Conservation (phyloP, 2,888 invertebrate species). For the Venusia cambrica region DNA sequence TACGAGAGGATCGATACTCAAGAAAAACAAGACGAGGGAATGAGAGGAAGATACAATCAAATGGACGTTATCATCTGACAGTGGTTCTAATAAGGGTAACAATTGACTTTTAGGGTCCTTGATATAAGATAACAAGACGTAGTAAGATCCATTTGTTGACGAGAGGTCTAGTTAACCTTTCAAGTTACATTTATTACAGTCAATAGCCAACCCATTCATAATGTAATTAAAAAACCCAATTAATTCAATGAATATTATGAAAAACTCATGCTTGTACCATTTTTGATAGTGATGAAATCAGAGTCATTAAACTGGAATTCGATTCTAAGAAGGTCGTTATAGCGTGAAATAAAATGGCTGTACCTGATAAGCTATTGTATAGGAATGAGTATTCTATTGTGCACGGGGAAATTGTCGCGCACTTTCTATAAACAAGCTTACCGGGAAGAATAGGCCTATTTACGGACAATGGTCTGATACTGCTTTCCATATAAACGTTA, state of each 20-base stretch:
- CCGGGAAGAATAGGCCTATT: slow-evolving; percentile 11
- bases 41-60: slow-evolving; percentile 11
- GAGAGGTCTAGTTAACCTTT: too few relatives aligned
- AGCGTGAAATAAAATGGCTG: not conserved
- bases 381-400: slow-evolving; percentile 46
- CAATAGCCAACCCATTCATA: too few relatives aligned
- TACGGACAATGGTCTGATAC: slow-evolving; percentile 6
- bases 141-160: too few relatives aligned
- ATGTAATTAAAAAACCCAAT: too few relatives aligned
- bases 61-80: slow-evolving; percentile 13
- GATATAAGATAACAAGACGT: slow-evolving; percentile 4
- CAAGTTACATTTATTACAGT: too few relatives aligned
- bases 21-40: slow-evolving; percentile 40
- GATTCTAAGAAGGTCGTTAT: not conserved
- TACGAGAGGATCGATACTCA: slow-evolving; percentile 54
- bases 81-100: slow-evolving; percentile 17
- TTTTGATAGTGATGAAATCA: slow-evolving; percentile 1
- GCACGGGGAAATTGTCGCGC: slow-evolving; percentile 42
- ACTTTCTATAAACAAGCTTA: slow-evolving; percentile 25
- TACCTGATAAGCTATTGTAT: slow-evolving; percentile 56
- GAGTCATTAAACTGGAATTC: too few relatives aligned
- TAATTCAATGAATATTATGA: too few relatives aligned
- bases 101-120: slow-evolving; percentile 12
- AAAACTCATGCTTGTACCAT: too few relatives aligned
- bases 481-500: too few relatives aligned